These are phyloP conservation scores for Lordiphosa stackelbergi DNA, from an alignment of 1,140 invertebrate genomes.

Conservation along the genomic window DNA sequence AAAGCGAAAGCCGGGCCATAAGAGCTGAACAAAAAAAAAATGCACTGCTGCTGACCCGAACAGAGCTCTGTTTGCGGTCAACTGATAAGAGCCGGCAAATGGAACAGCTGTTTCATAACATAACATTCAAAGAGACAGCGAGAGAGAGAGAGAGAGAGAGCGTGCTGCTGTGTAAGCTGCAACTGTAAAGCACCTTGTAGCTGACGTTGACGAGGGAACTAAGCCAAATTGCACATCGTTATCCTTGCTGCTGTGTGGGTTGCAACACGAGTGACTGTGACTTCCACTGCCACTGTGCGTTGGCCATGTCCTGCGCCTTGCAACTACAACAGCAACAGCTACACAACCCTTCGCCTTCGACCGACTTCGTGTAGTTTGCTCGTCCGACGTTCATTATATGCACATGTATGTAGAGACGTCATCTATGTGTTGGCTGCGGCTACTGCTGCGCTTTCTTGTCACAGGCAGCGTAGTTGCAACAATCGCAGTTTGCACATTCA, in stretches of 20 bases:
- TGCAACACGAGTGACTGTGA: constrained; percentile 51
- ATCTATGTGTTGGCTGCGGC: constrained; percentile 56
- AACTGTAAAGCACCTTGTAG: constrained; percentile 62
- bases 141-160: constrained; percentile 23
- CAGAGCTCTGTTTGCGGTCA: constrained; percentile 32
- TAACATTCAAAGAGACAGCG: background rate
- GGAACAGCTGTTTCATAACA: constrained; percentile 34
- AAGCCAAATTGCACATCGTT: constrained; percentile 50
- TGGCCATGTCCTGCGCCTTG: constrained; percentile 15
- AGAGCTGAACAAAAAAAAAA: constrained; percentile 23
- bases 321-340: constrained; percentile 46
- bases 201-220: constrained; percentile 47
- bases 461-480: constrained; percentile 48
- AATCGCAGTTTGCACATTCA: constrained; percentile 66
- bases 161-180: constrained; percentile 48
- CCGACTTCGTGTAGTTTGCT: constrained; percentile 39
- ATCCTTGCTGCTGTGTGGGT: constrained; percentile 31
- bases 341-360: constrained; percentile 65
- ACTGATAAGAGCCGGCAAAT: constrained; percentile 68
- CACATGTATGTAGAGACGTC: constrained; percentile 26
- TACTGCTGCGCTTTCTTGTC: constrained; percentile 46
- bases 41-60: constrained; percentile 28
- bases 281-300: background rate
- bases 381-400: constrained; percentile 43
- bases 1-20: constrained; percentile 34